Evolutionary conservation across 2,888 invertebrate species (phyloP), one percentile per base, ranked within the genome.

Genomic region (Helobdella robusta): DNA sequence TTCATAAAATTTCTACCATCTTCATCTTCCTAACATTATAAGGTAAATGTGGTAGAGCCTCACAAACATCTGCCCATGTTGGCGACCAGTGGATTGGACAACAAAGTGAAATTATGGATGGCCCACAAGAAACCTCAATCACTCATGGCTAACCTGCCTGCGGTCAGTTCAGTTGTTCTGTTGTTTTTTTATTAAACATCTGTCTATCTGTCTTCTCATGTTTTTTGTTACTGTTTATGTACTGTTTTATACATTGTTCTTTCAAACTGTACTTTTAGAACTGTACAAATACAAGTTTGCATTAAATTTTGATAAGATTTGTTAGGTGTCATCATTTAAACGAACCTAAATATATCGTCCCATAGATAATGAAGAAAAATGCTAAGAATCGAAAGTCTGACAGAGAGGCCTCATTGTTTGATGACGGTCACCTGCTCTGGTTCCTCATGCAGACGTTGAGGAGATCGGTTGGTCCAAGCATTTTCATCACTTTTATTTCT

Each of bases 11-110:
- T n/a, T n/a, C n/a, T n/a, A n/a, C n/a, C n/a, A n/a, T n/a, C n/a
- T n/a, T n/a, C n/a, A n/a, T n/a, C n/a, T n/a, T n/a, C n/a, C n/a
- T n/a, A n/a, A n/a, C n/a, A n/a, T n/a, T n/a, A n/a, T n/a, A n/a
- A 89, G 89, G 87, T 91, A 0, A 95, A 94, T 81, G 89, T 89
- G 72, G 82, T 94, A 75, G 93, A 93, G 76, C 86, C 90, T 0
- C 94, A 95, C 80, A 94, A 94, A 0, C 83, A 85, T 70, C 84
- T 86, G 74, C 93, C 94, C 0, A 84, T 90, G 68, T 80, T 95
- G 72, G 93, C 92, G 15, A 91, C 92, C 2, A 88, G 89, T 79
- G 95, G 95, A 0, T 82, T 94, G 3, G 94, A 94, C 81, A 85
- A 86, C 75, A 89, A 91, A 76, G 86, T 94, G 20, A 95, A 94